Evolutionary conservation across 2,113 vertebrate species (phyloP), one percentile per base, ranked within the genome.

Genomic region (Sclerurus mexicanus): DNA sequence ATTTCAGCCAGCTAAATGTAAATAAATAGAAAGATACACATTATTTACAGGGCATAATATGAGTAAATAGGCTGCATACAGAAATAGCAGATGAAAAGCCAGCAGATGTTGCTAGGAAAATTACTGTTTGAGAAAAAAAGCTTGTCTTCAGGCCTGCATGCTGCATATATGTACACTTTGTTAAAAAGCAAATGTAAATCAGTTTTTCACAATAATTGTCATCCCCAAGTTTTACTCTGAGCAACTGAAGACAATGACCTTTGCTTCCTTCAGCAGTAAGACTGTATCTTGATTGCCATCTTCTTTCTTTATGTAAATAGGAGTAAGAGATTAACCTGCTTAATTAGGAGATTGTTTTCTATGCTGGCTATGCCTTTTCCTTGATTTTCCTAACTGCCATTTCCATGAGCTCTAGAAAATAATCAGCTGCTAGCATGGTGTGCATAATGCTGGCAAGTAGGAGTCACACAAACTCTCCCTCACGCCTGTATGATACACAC

Each of bases 11-110:
- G 68, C 68, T 95, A 95, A 96, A 73, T 92, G 93, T 94, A 97
- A 96, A 95, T 94, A 94, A 96, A 95, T 75, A 90, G 83, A 87
- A 93, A 92, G 69, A 85, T 87, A 92, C 95, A 64, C 80, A 90
- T 96, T 97, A 95, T 95, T 96, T 95, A 97, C 47, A 0, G 84
- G 25, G 76, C 73, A 89, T 89, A 95, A 95, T 92, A 52, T 35
- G 68, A 86, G 35, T 69, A 78, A 90, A 60, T 74, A 84, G 69
- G 35, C 84, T 89, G 87, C 37, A 68, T 89, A 46, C 76, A 82
- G 73, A 94, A 89, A 95, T 11, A 89, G 89, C 64, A 90, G 80
- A 81, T 85, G 60, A 92, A 95, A 93, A 89, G 31, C 3, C 35
- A 87, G 84, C 52, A 95, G 71, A 87, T 77, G 37, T 77, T 91